Conservation (phyloP, 2,888 invertebrate species). For the Anoplius nigerrimus region DNA sequence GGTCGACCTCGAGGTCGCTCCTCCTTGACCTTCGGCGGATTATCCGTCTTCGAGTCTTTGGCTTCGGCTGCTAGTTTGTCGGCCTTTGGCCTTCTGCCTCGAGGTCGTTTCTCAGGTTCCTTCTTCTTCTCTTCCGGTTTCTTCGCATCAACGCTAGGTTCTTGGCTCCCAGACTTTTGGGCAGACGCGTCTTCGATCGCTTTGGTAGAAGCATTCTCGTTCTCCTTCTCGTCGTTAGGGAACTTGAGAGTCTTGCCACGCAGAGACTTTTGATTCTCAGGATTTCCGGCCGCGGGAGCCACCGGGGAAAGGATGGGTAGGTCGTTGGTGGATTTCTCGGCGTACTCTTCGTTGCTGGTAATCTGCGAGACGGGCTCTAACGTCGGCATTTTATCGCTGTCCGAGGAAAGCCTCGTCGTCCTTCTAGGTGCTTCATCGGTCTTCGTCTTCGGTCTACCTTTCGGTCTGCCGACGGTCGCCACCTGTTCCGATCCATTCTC, state of each 20-base stretch:
- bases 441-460: constrained; percentile 36
- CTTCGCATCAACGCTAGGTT: background rate
- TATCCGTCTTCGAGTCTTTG: constrained; percentile 7
- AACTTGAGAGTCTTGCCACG: constrained; percentile 8
- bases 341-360: constrained; percentile 34
- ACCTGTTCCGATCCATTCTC: constrained; percentile 25
- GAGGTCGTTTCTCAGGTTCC: background rate
- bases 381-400: constrained; percentile 80
- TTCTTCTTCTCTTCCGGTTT: background rate
- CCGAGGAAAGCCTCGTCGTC: constrained; percentile 62
- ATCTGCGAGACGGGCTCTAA: constrained; percentile 52
- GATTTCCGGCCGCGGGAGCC: constrained; percentile 27
- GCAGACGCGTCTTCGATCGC: background rate
- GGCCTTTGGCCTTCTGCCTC: background rate
- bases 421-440: constrained; percentile 42
- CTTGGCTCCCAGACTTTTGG: background rate
- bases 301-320: constrained; percentile 57
- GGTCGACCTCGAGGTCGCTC: constrained; percentile 30
- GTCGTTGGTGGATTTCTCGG: constrained; percentile 48
- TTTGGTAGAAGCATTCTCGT: background rate
- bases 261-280: constrained; percentile 25
- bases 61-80: background rate
- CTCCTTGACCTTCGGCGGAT: constrained; percentile 22
- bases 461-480: constrained; percentile 38
- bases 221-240: constrained; percentile 24